Percentiles rank a stretch among this genome's conserved stretches.
Evolutionary conservation across 2,113 vertebrate genomes (phyloP).

Genomic region (Cyphomyrus plagiostoma): DNA sequence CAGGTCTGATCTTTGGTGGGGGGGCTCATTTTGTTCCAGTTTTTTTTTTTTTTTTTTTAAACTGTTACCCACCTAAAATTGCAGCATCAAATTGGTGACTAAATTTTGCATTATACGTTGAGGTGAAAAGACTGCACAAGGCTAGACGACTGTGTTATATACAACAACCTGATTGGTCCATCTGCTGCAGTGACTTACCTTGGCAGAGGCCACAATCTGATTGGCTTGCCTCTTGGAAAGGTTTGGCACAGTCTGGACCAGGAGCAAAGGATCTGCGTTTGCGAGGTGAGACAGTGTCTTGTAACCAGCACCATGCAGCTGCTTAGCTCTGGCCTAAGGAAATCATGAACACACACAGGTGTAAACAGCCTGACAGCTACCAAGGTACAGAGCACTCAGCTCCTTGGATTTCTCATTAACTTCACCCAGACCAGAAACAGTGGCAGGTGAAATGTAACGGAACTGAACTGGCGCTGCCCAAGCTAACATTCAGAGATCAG

Average conservation of each 20-base stretch:
- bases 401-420: not conserved
- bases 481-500: not conserved
- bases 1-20: not conserved
- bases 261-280: constrained; percentile 69
- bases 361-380: not conserved
- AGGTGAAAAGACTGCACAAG: not conserved
- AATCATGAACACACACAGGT: not conserved
- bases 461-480: not conserved
- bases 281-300: constrained; percentile 78
- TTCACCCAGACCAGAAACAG: not conserved
- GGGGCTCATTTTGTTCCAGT: not conserved
- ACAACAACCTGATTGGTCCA: not conserved
- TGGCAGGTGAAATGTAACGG: not conserved
- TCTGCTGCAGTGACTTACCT: constrained; percentile 57
- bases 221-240: constrained; percentile 74
- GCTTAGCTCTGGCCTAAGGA: constrained; percentile 81
- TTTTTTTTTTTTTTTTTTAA: not conserved
- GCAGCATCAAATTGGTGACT: not conserved
- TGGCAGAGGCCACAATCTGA: constrained; percentile 84
- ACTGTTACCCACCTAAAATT: not conserved
- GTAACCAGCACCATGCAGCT: constrained; percentile 81
- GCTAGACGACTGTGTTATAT: not conserved
- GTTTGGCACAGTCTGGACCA: constrained; percentile 67
- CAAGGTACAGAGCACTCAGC: not conserved
- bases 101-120: not conserved